Evolutionary conservation across 1,140 invertebrate species (phyloP).

Genomic region (Orchesella cincta): DNA sequence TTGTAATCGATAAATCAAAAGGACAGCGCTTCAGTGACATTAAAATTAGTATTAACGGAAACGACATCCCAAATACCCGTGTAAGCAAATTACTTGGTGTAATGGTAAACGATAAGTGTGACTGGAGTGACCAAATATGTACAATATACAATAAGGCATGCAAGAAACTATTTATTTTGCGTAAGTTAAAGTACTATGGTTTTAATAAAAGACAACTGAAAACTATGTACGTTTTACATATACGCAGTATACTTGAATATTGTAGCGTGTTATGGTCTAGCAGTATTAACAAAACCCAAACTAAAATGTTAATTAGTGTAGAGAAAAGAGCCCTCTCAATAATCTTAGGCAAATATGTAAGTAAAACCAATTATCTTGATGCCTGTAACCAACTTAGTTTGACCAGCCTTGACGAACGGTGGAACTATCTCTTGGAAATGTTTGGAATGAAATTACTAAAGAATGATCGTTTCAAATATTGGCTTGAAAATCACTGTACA

Average conservation of each 20-base stretch:
- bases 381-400: neutral
- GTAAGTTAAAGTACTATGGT: neutral
- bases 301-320: neutral
- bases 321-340: neutral
- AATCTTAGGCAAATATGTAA: neutral
- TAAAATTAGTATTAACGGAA: neutral
- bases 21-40: neutral
- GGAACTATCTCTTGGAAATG: neutral
- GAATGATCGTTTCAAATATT: neutral
- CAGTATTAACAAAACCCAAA: neutral
- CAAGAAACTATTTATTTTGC: neutral
- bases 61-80: neutral
- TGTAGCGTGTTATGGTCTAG: neutral
- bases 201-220: neutral
- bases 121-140: neutral
- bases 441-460: neutral
- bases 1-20: neutral
- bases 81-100: neutral
- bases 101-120: neutral
- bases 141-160: neutral
- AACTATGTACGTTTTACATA: neutral
- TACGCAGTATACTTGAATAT: slow-evolving; percentile 9
- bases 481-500: neutral
- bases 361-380: neutral
- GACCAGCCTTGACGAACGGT: neutral